A percentile compares a stretch with the other conserved stretches of the same genome.
These are phyloP conservation scores for Marmota monax DNA, from an alignment of 2,113 vertebrate genomes.

Conservation along the genomic window DNA sequence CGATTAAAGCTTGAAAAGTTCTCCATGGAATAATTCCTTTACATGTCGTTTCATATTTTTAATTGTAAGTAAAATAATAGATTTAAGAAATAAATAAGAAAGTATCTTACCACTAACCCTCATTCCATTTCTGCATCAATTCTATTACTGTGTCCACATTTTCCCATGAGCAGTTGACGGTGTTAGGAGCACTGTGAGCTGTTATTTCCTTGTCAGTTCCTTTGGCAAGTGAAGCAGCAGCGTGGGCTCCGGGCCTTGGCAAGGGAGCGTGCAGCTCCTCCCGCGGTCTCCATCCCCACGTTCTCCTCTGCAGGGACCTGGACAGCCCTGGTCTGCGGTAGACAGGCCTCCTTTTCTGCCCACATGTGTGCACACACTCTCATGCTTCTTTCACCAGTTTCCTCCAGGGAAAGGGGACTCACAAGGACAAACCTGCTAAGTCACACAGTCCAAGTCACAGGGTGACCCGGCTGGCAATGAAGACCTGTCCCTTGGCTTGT, in stretches of 20 bases:
- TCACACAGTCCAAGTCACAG: fast-evolving
- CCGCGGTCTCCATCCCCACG: fast-evolving
- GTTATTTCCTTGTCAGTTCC: background rate
- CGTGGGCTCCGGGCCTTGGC: background rate
- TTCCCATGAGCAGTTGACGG: background rate
- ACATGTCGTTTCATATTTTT: background rate
- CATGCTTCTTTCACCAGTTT: background rate
- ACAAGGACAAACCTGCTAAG: background rate
- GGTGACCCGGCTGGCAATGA: background rate
- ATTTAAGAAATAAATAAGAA: background rate
- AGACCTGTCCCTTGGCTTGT: background rate
- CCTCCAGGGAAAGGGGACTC: background rate
- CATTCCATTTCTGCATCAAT: background rate
- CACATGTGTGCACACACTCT: fast-evolving
- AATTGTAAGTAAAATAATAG: background rate
- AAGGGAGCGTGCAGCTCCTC: fast-evolving
- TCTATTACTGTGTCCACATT: background rate
- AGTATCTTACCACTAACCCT: background rate
- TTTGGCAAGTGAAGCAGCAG: background rate
- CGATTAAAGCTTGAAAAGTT: background rate
- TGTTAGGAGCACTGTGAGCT: too few species aligned
- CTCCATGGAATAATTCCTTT: too few species aligned
- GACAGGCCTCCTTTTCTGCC: background rate
- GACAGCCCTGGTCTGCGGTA: background rate
- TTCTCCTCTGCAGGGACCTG: too few species aligned